phyloP scores from a whole-genome alignment of 1,140 invertebrate genomes.

The Drosophila kohkoa region DNA sequence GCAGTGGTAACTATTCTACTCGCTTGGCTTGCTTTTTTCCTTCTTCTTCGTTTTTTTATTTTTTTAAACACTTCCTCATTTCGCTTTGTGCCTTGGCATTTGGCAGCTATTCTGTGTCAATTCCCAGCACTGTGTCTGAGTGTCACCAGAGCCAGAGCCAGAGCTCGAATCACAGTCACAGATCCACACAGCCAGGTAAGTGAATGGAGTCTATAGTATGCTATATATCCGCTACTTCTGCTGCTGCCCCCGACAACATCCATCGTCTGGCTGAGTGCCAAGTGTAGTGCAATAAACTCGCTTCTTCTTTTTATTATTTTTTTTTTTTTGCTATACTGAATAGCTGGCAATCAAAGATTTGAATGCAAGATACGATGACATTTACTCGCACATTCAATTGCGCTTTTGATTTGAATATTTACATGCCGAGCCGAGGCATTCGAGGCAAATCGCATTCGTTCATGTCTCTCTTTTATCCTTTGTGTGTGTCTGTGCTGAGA shows the following conservation, averaged over 20 bases:
- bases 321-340: constrained; percentile 55
- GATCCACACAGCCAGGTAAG: constrained; percentile 33
- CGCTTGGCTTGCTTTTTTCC: constrained; percentile 19
- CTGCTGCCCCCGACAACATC: neutral
- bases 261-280: constrained; percentile 67
- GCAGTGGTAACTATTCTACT: constrained; percentile 24
- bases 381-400: constrained; percentile 82
- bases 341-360: constrained; percentile 83
- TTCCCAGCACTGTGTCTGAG: constrained; percentile 72
- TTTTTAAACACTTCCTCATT: constrained; percentile 79
- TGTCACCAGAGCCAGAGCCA: constrained; percentile 56
- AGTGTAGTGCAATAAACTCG: constrained; percentile 82
- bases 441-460: constrained; percentile 48
- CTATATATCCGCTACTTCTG: neutral
- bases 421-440: constrained; percentile 55
- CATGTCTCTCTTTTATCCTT: constrained; percentile 56
- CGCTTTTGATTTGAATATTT: constrained; percentile 83
- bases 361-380: constrained; percentile 83
- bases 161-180: constrained; percentile 23
- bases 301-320: constrained; percentile 44
- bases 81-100: constrained; percentile 76
- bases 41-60: constrained; percentile 22
- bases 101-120: constrained; percentile 82
- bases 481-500: constrained; percentile 44
- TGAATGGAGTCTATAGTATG: constrained; percentile 50